Conservation (phyloP, 2,113 vertebrate genomes). For the Xyliphius kryptos region DNA sequence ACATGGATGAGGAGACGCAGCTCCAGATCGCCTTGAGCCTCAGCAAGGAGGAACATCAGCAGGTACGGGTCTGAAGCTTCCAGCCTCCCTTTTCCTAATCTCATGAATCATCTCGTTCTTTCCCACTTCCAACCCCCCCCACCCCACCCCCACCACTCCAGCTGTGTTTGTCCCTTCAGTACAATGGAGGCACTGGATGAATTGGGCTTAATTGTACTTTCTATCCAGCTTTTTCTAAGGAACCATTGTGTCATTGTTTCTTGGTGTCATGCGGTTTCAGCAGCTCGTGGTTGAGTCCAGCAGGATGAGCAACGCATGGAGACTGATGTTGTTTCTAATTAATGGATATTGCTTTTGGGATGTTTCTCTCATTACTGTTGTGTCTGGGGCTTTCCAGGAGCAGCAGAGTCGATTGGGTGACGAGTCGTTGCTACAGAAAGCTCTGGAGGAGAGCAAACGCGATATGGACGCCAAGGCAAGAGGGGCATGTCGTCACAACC, state of each 20-base stretch:
- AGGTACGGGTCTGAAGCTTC: conserved; percentile 48
- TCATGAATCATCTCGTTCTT: background rate
- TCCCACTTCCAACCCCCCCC: background rate
- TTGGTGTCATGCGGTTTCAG: conserved; percentile 6
- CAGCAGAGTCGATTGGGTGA: conserved; percentile 77
- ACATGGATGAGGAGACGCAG: conserved; percentile 66
- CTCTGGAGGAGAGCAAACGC: conserved; percentile 65
- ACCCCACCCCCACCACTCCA: background rate
- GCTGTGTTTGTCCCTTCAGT: conserved; percentile 23
- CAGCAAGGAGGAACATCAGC: conserved; percentile 68
- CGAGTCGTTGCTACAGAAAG: conserved; percentile 71
- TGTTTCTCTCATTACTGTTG: conserved; percentile 34
- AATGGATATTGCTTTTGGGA: conserved; percentile 17
- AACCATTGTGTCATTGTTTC: conserved; percentile 24
- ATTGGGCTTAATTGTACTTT: conserved; percentile 24
- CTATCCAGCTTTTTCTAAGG: conserved; percentile 34
- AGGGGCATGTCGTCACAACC: conserved; percentile 57
- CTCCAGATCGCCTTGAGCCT: conserved; percentile 64
- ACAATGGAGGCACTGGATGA: conserved; percentile 45
- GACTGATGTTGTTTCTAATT: too few species aligned
- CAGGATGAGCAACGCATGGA: background rate
- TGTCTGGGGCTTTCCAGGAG: conserved; percentile 67
- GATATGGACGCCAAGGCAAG: conserved; percentile 64
- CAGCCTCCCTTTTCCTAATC: too few species aligned
- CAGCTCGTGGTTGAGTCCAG: conserved; percentile 10